Base-by-base conservation (phyloP, 2,888 invertebrate genomes). In the Penaeus monodon region DNA sequence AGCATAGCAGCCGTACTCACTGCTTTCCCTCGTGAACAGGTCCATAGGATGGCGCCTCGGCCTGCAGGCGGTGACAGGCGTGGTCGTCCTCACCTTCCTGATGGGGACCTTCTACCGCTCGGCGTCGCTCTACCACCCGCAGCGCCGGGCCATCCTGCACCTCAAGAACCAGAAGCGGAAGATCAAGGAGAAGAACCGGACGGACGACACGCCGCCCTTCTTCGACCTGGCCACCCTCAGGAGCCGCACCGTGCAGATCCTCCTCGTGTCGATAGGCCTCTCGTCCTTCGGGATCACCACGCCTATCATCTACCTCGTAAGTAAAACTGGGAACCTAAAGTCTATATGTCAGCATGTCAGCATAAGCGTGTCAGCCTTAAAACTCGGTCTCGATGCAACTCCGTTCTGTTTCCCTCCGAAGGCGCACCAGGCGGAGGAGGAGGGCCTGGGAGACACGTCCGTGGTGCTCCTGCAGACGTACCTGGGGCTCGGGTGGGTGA, bases 31-130 rank as follows among this genome's bases (percentile, higher is more conserved):
- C 77, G 57, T 27, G 22, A 7, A 24, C 91, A 96, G 96, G 91
- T 95, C 95, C 90, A 94, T 96, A 84, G 95, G 96, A 68, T 97
- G 96, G 97, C 95, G 96, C 90, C 93, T 96, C 90, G 96, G 96
- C 68, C 94, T 97, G 44, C 97, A 97, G 93, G 95, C 96, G 64
- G 95, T 97, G 66, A 96, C 97, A n/a, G 96, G 96, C 77, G 95
- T 95, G 27, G 95, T 97, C 68, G 96, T 96, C 91, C 93, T 95
- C 79, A 96, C 96, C 0, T 97, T 97, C 92, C 95, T 97, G 91
- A 94, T 97, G 63, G 97, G 97, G 83, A 96, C 96, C 10, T 96
- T 96, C 93, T 97, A 97, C 93, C 95, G 97, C 64, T 97, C 97
- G 12, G 97, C 97, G 0, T 96, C 97, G 0, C 93, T 97, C 17